Evolutionary conservation across 2,113 vertebrate genomes (phyloP).

Genomic region (Prunella himalayana): DNA sequence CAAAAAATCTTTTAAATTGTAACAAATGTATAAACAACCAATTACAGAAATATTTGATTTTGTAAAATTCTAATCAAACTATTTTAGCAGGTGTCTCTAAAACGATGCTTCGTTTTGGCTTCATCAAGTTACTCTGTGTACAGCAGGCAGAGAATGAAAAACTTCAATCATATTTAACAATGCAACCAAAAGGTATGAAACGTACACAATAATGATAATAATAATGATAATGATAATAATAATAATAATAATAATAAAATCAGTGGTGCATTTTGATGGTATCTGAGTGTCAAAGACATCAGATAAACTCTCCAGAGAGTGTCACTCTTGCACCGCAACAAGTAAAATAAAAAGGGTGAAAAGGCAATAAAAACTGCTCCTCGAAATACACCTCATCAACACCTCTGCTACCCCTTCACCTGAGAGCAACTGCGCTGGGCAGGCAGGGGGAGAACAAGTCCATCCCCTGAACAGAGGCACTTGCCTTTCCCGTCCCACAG

Average conservation of each 20-base stretch:
- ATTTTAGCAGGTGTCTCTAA: background rate
- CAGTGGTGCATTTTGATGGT: background rate
- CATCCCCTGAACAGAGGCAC: fast-evolving
- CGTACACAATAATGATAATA: no score
- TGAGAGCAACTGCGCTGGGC: background rate
- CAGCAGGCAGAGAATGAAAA: background rate
- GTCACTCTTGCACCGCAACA: background rate
- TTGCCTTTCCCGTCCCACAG: background rate
- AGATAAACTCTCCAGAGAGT: background rate
- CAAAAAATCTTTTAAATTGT: background rate
- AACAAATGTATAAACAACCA: background rate
- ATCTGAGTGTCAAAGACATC: background rate
- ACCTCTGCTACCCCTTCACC: background rate
- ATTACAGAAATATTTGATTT: background rate
- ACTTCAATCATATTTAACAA: background rate
- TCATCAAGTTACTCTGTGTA: background rate
- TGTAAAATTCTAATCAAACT: background rate
- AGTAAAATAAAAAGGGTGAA: background rate
- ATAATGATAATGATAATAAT: no score
- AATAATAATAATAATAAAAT: no score
- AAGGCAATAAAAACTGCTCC: background rate
- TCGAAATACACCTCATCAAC: background rate
- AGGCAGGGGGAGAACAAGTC: background rate
- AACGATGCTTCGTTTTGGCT: background rate
- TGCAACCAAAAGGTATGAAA: background rate